Evolutionary conservation across 2,888 invertebrate species (phyloP).

Genomic region (Linyphia triangularis): DNA sequence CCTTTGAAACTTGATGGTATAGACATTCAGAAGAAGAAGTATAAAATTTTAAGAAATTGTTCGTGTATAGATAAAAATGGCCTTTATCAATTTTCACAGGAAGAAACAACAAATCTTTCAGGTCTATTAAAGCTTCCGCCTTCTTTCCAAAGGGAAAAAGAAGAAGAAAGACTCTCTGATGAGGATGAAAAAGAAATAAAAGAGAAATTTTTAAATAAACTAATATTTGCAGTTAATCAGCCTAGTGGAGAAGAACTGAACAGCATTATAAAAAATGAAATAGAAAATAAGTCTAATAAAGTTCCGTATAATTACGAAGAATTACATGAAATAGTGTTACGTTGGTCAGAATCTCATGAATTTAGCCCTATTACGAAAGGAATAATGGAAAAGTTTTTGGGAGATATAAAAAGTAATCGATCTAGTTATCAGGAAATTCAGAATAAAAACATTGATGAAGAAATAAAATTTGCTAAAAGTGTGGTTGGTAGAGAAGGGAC

Average conservation of each 20-base stretch:
- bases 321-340: too few species aligned
- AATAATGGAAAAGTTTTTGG: constrained; percentile 53
- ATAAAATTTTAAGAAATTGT: constrained; percentile 60
- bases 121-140: constrained; percentile 45
- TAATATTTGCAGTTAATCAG: constrained; percentile 55
- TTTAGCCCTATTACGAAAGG: constrained; percentile 32
- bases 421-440: too few species aligned
- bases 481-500: too few species aligned
- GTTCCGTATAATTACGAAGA: too few species aligned
- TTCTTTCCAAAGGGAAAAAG: constrained; percentile 46
- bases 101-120: constrained; percentile 59
- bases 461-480: constrained; percentile 52
- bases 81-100: constrained; percentile 44
- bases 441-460: constrained; percentile 22
- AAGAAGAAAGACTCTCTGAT: constrained; percentile 24
- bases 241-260: constrained; percentile 38
- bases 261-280: constrained; percentile 36
- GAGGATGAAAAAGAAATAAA: constrained; percentile 52
- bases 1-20: constrained; percentile 55
- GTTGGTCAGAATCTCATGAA: too few species aligned
- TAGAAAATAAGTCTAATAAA: constrained; percentile 41
- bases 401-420: constrained; percentile 39
- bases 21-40: constrained; percentile 38
- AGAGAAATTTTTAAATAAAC: constrained; percentile 53
- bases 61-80: constrained; percentile 44